These are phyloP conservation scores for Bellardia pandia DNA, from an alignment of 2,888 invertebrate species.

Conservation along the genomic window DNA sequence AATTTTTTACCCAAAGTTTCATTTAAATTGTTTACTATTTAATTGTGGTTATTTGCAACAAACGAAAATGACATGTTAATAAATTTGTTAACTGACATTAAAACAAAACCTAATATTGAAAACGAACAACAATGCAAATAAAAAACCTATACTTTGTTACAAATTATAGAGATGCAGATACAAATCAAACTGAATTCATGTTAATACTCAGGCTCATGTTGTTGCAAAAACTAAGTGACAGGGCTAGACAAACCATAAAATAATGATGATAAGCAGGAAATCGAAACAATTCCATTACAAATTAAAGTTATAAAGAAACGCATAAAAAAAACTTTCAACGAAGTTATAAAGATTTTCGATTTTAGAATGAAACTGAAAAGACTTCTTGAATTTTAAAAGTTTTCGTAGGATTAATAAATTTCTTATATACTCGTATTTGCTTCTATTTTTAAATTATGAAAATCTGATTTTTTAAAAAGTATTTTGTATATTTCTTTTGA, in stretches of 20 bases:
- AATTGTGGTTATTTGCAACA: conserved; percentile 66
- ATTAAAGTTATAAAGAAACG: too few relatives aligned
- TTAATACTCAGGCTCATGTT: conserved; percentile 22
- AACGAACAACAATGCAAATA: conserved; percentile 28
- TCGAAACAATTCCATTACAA: too few relatives aligned
- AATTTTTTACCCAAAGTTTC: conserved; percentile 22
- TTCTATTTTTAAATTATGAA: too few relatives aligned
- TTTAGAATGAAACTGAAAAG: too few relatives aligned
- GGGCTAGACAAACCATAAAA: background rate
- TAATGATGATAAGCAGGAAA: background rate
- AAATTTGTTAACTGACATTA: conserved; percentile 65
- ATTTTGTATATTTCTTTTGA: too few relatives aligned
- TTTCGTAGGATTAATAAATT: too few relatives aligned
- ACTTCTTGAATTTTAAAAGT: too few relatives aligned
- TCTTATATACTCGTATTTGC: too few relatives aligned
- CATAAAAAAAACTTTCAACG: too few relatives aligned
- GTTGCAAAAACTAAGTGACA: background rate
- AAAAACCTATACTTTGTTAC: conserved; percentile 38
- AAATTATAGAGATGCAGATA: conserved; percentile 61
- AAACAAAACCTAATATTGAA: conserved; percentile 58
- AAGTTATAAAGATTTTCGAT: too few relatives aligned
- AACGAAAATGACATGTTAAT: conserved; percentile 66
- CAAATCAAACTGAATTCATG: conserved; percentile 53
- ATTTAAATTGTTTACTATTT: conserved; percentile 54
- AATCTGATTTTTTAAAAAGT: too few relatives aligned